Evolutionary conservation across 2,113 vertebrate species (phyloP), one percentile per base, ranked within the genome.

Genomic region (Grantiella picta): DNA sequence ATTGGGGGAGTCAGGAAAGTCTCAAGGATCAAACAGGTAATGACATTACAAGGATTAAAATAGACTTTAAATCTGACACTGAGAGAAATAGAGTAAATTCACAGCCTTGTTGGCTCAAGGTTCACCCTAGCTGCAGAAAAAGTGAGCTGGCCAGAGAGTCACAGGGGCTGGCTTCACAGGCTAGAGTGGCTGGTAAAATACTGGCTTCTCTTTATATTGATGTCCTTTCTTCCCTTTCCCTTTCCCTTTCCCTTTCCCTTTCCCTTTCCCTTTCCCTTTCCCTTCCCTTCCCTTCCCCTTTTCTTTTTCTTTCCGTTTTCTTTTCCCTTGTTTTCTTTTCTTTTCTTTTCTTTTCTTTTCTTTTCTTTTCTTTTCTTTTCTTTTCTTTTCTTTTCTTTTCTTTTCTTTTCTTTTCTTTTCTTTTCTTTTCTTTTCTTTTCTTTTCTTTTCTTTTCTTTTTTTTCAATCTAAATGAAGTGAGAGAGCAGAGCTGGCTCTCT

Each of bases 251-350:
- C 1, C 36, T 38, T 38, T 38, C 10, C 36, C 36, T 38, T 38
- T 10, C 36, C 36, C 10, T 38, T 38, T 38, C 10, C 10, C 36
- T 38, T 38, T 38, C 10, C 36, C 36, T 38, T 38, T 10, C 36
- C 10, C 10, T 38, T 38, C 36, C 10, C 10, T 38, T 10, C 36
- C 10, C 10, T 38, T 38, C 36, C 10, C 10, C 10, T 38, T 10
- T 38, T 38, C 10, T 38, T 10, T 38, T 38, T 38, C 36, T 10
- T 38, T 38, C 10, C 10, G 8, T 38, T 21, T 12, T 20, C 5
- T 10, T 9, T 11, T 22, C 10, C 23, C 5, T 12, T 15, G 3
- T 14, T 19, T 0, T 4, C 11, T 9, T 27, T 4, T 9, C 36
- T 38, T 38, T 38, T 38, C 36, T 38, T 38, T 38, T 38, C 36